Percentiles rank a stretch among this genome's conserved stretches.
phyloP scores from a whole-genome alignment of 2,113 vertebrate species.

The Sinocyclocheilus maitianheensis region DNA sequence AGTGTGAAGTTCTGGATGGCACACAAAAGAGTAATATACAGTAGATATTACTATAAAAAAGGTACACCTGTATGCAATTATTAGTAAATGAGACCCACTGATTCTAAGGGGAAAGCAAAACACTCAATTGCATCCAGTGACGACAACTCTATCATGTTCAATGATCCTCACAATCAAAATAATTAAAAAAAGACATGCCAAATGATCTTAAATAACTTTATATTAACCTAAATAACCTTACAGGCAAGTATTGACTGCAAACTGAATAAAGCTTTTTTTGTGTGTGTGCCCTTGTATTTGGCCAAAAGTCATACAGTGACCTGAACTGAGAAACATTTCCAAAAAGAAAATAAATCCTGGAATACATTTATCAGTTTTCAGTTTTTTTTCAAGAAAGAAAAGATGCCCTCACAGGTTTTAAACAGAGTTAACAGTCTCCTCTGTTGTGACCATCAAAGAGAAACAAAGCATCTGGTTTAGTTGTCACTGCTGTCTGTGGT shows the following conservation, averaged over 20 bases:
- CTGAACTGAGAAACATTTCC: background rate
- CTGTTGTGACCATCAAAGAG: background rate
- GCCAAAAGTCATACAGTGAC: background rate
- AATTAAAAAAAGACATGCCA: background rate
- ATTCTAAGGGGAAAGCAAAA: background rate
- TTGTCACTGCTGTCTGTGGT: background rate
- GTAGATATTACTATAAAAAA: background rate
- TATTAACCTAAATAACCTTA: background rate
- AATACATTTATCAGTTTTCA: too few relatives aligned
- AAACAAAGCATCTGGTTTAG: background rate
- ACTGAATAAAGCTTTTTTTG: background rate
- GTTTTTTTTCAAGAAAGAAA: background rate
- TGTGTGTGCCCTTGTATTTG: background rate
- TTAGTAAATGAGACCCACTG: background rate
- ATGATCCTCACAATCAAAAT: background rate
- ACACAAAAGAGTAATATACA: background rate
- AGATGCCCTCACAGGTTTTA: background rate
- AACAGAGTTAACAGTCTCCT: background rate
- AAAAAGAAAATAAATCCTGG: background rate
- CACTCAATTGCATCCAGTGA: background rate
- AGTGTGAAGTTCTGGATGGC: background rate
- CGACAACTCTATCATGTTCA: background rate
- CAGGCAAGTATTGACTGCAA: too few relatives aligned
- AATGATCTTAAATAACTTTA: background rate
- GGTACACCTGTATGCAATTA: constrained; percentile 1